phyloP scores from a whole-genome alignment of 1,140 invertebrate species.

The Magallana ariakensis region DNA sequence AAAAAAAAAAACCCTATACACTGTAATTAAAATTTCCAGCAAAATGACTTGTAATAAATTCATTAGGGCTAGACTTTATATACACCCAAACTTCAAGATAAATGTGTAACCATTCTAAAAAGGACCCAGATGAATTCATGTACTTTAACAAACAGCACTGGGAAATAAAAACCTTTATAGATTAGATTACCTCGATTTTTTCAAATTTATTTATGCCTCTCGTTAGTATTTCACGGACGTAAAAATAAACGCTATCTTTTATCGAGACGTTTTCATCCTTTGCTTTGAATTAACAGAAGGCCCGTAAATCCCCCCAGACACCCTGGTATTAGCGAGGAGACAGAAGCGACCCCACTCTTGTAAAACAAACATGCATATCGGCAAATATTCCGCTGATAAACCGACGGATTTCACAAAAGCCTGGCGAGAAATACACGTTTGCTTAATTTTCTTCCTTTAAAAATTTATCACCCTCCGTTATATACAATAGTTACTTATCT shows the following conservation, averaged over 20 bases:
- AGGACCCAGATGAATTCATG: no score
- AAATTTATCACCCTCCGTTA: neutral
- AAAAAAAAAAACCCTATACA: no score
- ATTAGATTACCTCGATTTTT: neutral
- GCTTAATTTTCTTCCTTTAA: slow-evolving; percentile 13
- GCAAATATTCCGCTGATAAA: slow-evolving; percentile 25
- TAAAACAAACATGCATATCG: slow-evolving; percentile 38
- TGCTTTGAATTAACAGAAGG: neutral
- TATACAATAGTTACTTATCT: neutral
- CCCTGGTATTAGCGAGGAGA: slow-evolving; percentile 2
- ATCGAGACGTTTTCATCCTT: neutral
- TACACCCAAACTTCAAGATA: no score
- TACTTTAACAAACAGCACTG: no score
- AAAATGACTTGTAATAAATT: no score
- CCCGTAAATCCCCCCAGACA: slow-evolving; percentile 3
- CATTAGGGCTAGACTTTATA: no score
- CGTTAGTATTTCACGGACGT: neutral
- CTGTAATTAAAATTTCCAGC: no score
- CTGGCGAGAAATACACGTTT: slow-evolving; percentile 19
- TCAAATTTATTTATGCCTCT: neutral
- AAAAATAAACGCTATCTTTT: neutral
- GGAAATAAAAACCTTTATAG: neutral
- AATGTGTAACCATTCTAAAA: no score
- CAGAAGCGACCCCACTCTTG: slow-evolving; percentile 4
- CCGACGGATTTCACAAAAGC: slow-evolving; percentile 22